Percentiles rank a stretch among this genome's conserved stretches.
These are phyloP conservation scores for Muscidifurax raptorellus DNA, from an alignment of 1,140 invertebrate genomes.

Conservation along the genomic window DNA sequence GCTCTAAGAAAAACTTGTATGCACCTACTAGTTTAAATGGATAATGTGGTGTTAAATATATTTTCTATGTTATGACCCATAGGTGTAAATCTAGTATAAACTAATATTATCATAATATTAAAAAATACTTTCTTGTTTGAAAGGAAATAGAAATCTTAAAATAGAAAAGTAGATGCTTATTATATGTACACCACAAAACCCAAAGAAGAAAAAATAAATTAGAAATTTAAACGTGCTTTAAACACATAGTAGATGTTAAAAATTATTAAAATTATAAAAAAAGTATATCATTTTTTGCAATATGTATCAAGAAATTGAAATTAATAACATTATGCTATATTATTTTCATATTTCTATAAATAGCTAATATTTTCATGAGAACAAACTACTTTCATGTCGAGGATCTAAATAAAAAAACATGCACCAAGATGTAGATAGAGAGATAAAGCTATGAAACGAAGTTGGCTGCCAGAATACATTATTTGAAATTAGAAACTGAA, in stretches of 20 bases:
- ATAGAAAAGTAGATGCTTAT: too few relatives aligned
- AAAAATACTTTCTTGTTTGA: not conserved
- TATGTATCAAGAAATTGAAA: not conserved
- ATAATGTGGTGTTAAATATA: too few relatives aligned
- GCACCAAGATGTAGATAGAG: slow-evolving; percentile 24
- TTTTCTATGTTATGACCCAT: too few relatives aligned
- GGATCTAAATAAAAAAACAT: slow-evolving; percentile 24
- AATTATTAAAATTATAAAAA: not conserved
- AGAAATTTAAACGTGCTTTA: not conserved
- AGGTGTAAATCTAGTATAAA: not conserved
- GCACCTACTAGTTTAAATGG: too few relatives aligned
- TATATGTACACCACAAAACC: too few relatives aligned
- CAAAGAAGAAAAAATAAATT: too few relatives aligned
- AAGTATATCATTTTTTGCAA: not conserved
- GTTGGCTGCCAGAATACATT: slow-evolving; percentile 39
- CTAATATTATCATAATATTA: not conserved
- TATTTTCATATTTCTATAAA: not conserved
- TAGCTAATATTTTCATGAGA: not conserved
- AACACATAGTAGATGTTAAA: not conserved
- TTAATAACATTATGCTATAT: not conserved
- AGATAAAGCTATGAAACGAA: slow-evolving; percentile 41
- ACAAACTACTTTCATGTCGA: not conserved
- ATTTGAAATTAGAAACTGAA: slow-evolving; percentile 8
- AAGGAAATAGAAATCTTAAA: not conserved
- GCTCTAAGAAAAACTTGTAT: too few relatives aligned